Conservation (phyloP, 2,888 invertebrate genomes). For the Nebria salina region DNA sequence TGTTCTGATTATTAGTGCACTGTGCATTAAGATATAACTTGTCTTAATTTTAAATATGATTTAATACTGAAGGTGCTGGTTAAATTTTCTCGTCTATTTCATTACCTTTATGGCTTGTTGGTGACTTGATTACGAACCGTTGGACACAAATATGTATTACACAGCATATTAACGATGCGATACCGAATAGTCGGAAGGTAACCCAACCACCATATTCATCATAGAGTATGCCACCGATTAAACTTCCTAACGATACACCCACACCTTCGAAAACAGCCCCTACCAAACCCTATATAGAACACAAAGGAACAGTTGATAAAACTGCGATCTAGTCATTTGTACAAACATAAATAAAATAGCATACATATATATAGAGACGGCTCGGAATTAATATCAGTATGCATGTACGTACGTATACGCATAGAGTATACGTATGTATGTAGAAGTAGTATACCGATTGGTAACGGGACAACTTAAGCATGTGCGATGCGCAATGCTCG, state of each 20-base stretch:
- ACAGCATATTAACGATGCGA: conserved; percentile 71
- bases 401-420: too few relatives aligned
- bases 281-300: conserved; percentile 73
- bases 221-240: conserved; percentile 79
- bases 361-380: too few relatives aligned
- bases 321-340: too few relatives aligned
- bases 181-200: conserved; percentile 78
- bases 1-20: too few relatives aligned
- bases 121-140: conserved; percentile 52
- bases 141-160: conserved; percentile 69
- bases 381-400: too few relatives aligned
- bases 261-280: conserved; percentile 89
- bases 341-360: too few relatives aligned
- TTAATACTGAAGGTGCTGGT: neutral
- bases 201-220: conserved; percentile 71
- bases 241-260: conserved; percentile 82
- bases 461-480: too few relatives aligned
- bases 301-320: neutral
- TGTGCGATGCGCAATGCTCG: too few relatives aligned
- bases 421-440: too few relatives aligned
- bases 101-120: conserved; percentile 16
- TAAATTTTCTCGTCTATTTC: neutral
- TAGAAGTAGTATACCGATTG: too few relatives aligned
- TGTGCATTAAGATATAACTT: neutral
- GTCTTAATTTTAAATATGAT: neutral